Evolutionary conservation across 2,797 vertebrate genomes (phyloP).

Genomic region (Xenentodon cancila): DNA sequence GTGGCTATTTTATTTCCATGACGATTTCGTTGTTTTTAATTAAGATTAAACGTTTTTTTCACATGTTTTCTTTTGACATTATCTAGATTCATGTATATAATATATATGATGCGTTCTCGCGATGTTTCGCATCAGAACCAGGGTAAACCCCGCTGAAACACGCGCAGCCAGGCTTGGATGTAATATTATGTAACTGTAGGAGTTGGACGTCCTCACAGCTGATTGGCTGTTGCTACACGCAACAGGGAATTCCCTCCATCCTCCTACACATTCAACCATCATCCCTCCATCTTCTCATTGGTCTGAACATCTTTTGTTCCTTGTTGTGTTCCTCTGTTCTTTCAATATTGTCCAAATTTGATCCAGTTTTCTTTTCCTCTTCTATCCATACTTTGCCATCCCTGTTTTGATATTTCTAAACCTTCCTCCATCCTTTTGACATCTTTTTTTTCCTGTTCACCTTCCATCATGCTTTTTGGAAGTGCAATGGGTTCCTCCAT

Average conservation of each 20-base stretch:
- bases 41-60: no score
- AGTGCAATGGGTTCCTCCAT: no score
- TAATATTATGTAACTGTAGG: slow-evolving; percentile 58
- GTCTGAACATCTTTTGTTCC: background rate
- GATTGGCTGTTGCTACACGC: slow-evolving; percentile 62
- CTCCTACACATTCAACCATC: slow-evolving; percentile 6
- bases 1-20: no score
- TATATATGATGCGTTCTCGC: slow-evolving; percentile 17
- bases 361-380: no score
- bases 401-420: background rate
- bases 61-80: no score
- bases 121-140: slow-evolving; percentile 11
- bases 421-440: no score
- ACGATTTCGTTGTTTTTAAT: no score
- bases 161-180: slow-evolving; percentile 2
- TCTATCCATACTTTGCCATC: background rate
- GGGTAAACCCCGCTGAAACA: slow-evolving; percentile 30
- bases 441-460: no score
- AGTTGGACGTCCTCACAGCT: slow-evolving; percentile 24
- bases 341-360: background rate
- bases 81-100: no score
- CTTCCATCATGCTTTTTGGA: no score
- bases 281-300: slow-evolving; percentile 8
- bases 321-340: background rate
- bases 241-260: slow-evolving; percentile 74